phyloP scores from a whole-genome alignment of 2,113 vertebrate species.

The Dryoscopus gambensis region DNA sequence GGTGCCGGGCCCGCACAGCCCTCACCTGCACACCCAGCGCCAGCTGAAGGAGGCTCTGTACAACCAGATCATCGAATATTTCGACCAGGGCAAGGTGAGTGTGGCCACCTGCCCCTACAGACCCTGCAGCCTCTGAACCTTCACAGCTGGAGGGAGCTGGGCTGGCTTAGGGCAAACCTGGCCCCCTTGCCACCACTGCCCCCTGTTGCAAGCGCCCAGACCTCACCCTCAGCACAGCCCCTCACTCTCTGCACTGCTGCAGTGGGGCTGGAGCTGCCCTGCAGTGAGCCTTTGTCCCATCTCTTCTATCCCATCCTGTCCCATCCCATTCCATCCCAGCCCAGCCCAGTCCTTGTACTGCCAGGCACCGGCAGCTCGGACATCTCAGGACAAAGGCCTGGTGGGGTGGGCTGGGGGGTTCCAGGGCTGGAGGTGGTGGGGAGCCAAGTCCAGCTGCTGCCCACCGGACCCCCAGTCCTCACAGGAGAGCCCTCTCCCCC shows the following conservation, averaged over 20 bases:
- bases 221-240: neutral
- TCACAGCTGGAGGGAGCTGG: rapidly evolving
- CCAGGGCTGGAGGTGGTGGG: neutral
- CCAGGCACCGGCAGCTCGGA: rapidly evolving
- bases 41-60: constrained; percentile 65
- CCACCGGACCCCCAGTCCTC: neutral
- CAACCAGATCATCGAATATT: constrained; percentile 58
- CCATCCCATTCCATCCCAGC: neutral
- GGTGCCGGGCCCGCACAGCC: neutral
- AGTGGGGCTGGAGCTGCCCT: neutral
- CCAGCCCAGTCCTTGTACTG: neutral
- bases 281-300: rapidly evolving
- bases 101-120: rapidly evolving
- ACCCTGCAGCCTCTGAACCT: neutral
- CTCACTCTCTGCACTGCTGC: neutral
- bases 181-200: rapidly evolving
- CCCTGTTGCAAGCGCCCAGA: neutral
- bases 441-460: neutral
- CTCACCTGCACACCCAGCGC: constrained; percentile 45
- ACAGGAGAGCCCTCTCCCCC: neutral
- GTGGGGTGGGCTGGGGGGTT: neutral
- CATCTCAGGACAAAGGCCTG: no score
- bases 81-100: constrained; percentile 60
- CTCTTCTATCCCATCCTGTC: neutral
- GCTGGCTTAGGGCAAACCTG: neutral